Evolutionary conservation across 2,888 invertebrate genomes (phyloP).

Genomic region (Amiota minor): DNA sequence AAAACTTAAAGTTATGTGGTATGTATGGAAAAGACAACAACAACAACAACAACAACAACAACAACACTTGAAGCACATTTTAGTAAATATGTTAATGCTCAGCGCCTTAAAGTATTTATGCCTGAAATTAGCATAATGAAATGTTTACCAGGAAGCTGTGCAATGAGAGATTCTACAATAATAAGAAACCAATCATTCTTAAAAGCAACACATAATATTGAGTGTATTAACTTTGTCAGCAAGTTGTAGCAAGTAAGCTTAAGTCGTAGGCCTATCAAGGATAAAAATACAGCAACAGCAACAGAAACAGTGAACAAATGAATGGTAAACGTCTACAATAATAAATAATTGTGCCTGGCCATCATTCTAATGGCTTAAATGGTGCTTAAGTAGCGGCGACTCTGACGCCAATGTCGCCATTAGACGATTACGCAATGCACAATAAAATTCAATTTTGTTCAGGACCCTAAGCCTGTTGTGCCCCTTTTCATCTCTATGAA

Average conservation of each 20-base stretch:
- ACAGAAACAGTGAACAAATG: not conserved
- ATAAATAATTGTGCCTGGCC: slow-evolving; percentile 15
- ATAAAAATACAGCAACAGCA: not conserved
- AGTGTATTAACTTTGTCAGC: slow-evolving; percentile 14
- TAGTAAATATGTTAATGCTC: slow-evolving; percentile 7
- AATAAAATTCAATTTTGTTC: slow-evolving; percentile 8
- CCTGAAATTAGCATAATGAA: slow-evolving; percentile 17
- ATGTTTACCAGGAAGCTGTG: not conserved
- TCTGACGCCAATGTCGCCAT: not conserved
- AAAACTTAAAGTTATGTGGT: not conserved
- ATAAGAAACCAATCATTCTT: not conserved
- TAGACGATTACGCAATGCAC: slow-evolving; percentile 15
- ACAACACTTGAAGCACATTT: not conserved
- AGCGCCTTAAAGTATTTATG: slow-evolving; percentile 12
- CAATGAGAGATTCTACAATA: not conserved
- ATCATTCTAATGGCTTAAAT: slow-evolving; percentile 20
- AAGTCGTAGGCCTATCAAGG: too few relatives aligned
- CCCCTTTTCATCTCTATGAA: not conserved
- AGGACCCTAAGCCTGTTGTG: not conserved
- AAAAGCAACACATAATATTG: not conserved
- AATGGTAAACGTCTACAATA: slow-evolving; percentile 16
- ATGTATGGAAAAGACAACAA: too few relatives aligned
- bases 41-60: not conserved
- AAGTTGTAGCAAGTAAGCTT: not conserved
- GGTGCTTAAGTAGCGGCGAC: slow-evolving; percentile 5